Percentiles rank a stretch among this genome's conserved stretches.
Evolutionary conservation across 2,113 vertebrate species (phyloP).

Genomic region (Crotalus tigris): DNA sequence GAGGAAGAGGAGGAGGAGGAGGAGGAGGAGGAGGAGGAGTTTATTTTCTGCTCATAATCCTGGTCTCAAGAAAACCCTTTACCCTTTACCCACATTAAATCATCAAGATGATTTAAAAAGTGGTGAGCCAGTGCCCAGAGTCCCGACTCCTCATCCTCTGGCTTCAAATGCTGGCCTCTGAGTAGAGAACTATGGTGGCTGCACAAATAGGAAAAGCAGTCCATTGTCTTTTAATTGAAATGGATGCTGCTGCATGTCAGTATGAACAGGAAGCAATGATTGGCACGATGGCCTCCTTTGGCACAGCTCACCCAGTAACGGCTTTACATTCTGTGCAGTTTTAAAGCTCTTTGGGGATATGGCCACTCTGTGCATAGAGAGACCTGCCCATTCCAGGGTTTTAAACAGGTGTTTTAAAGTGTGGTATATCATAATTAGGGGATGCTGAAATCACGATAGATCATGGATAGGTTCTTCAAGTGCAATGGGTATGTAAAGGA

Average conservation of each 20-base stretch:
- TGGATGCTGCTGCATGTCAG: background rate
- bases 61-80: background rate
- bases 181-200: background rate
- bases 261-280: background rate
- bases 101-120: background rate
- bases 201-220: background rate
- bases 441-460: background rate
- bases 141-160: fast-evolving
- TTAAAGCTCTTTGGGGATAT: background rate
- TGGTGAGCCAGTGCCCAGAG: background rate
- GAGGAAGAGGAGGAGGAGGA: too few species aligned
- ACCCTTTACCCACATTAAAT: too few species aligned
- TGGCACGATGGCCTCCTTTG: background rate
- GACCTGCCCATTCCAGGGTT: background rate
- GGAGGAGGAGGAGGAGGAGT: background rate
- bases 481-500: background rate
- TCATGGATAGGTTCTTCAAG: background rate
- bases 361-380: background rate
- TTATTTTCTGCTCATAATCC: background rate
- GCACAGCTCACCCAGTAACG: background rate
- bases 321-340: background rate
- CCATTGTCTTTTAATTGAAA: background rate
- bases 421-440: slow-evolving; percentile 5
- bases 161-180: background rate
- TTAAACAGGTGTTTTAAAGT: slow-evolving; percentile 6